Evolutionary conservation across 1,140 invertebrate species (phyloP).

Genomic region (Triops longicaudatus): DNA sequence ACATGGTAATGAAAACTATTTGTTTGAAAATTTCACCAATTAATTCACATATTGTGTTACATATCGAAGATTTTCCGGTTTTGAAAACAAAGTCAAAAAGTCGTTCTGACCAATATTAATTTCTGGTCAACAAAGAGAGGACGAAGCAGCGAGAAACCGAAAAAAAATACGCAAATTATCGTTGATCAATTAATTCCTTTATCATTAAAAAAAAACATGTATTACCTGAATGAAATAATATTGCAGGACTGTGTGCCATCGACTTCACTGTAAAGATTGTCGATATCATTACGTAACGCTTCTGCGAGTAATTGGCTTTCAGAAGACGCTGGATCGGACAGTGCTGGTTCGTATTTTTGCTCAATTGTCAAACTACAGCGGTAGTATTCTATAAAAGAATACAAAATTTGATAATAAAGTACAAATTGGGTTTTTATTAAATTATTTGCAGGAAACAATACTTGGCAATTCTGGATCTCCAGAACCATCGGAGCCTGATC

Average conservation of each 20-base stretch:
- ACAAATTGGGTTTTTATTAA: background rate
- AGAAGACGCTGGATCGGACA: constrained; percentile 37
- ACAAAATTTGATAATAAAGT: background rate
- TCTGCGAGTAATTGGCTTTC: constrained; percentile 39
- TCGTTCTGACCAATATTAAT: too few species aligned
- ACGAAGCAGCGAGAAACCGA: too few species aligned
- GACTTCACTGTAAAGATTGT: constrained; percentile 38
- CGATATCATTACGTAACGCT: constrained; percentile 37
- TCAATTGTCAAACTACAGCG: constrained; percentile 41
- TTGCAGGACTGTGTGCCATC: constrained; percentile 40
- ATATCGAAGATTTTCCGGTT: too few species aligned
- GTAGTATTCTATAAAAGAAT: constrained; percentile 40
- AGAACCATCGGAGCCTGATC: background rate
- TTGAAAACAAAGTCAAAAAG: too few species aligned
- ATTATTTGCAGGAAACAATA: background rate
- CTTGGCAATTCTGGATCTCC: background rate
- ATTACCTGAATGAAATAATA: constrained; percentile 37
- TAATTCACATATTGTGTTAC: too few species aligned
- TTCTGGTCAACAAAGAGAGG: too few species aligned
- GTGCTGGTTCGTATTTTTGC: constrained; percentile 38
- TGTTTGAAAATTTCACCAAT: too few species aligned
- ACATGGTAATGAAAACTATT: too few species aligned
- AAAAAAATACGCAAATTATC: too few species aligned
- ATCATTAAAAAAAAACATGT: too few species aligned
- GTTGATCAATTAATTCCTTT: too few species aligned